Conservation (phyloP, 2,888 invertebrate genomes). For the Zele albiditarsus region DNA sequence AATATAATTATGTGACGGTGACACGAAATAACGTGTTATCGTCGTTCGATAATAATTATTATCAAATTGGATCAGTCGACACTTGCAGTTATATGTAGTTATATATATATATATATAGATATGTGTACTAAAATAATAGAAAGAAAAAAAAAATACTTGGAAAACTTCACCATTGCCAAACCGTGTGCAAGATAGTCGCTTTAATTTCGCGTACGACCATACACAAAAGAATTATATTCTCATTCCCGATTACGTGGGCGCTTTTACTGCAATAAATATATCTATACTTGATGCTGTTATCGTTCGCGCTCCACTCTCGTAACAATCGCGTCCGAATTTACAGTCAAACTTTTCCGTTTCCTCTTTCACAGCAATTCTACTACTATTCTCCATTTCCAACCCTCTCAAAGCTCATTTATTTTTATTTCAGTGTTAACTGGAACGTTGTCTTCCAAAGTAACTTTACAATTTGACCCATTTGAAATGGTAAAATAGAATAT, state of each 20-base stretch:
- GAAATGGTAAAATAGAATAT: neutral
- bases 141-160: constrained; percentile 5
- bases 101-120: neutral
- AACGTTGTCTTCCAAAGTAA: neutral
- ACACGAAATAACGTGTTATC: neutral
- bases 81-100: neutral
- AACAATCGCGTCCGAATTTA: constrained; percentile 31
- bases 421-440: constrained; percentile 17
- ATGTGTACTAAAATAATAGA: neutral
- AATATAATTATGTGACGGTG: neutral
- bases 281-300: constrained; percentile 25
- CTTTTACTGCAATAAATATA: constrained; percentile 1
- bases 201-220: neutral
- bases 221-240: constrained; percentile 13
- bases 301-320: constrained; percentile 26
- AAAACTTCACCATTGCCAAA: neutral
- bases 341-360: constrained; percentile 38
- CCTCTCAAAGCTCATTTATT: constrained; percentile 18
- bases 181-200: constrained; percentile 9
- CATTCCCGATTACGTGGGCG: neutral
- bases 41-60: constrained; percentile 12
- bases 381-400: constrained; percentile 23
- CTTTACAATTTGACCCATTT: constrained; percentile 20
- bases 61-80: constrained; percentile 25
- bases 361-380: constrained; percentile 35